Conservation (phyloP, 2,797 vertebrate genomes). For the Macrochelys suwanniensis region DNA sequence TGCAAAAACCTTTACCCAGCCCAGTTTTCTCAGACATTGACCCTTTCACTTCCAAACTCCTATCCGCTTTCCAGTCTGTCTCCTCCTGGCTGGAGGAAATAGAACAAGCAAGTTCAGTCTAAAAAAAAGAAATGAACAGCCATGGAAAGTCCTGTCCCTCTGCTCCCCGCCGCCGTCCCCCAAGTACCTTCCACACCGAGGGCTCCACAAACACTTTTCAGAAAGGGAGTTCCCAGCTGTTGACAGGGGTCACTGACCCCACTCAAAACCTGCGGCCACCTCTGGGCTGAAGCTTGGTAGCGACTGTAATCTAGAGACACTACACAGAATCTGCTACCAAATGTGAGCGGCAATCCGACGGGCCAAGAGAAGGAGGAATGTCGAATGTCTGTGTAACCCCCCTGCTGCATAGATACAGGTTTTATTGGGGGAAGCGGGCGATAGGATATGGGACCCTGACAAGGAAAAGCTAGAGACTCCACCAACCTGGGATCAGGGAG, state of each 20-base stretch:
- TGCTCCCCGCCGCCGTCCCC: too few relatives aligned
- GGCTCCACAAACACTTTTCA: not conserved
- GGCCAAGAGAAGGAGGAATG: not conserved
- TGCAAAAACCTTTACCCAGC: not conserved
- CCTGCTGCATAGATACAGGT: not conserved
- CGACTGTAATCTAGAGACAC: not conserved
- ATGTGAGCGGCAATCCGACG: not conserved
- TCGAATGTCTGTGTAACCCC: not conserved
- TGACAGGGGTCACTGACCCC: not conserved
- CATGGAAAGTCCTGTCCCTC: not conserved
- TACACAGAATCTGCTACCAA: not conserved
- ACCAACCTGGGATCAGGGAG: not conserved
- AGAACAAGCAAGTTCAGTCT: not conserved
- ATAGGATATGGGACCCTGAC: not conserved
- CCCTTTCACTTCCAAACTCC: not conserved
- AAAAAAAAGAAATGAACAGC: not conserved
- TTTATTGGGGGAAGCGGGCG: not conserved
- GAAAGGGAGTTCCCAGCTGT: not conserved
- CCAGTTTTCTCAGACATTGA: too few relatives aligned
- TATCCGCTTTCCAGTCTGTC: not conserved
- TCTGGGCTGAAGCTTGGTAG: not conserved
- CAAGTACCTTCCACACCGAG: not conserved
- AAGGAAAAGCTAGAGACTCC: not conserved
- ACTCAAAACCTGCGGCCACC: not conserved
- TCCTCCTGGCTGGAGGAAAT: not conserved